Evolutionary conservation across 1,140 invertebrate species (phyloP).

Genomic region (Paralvinella palmiformis): DNA sequence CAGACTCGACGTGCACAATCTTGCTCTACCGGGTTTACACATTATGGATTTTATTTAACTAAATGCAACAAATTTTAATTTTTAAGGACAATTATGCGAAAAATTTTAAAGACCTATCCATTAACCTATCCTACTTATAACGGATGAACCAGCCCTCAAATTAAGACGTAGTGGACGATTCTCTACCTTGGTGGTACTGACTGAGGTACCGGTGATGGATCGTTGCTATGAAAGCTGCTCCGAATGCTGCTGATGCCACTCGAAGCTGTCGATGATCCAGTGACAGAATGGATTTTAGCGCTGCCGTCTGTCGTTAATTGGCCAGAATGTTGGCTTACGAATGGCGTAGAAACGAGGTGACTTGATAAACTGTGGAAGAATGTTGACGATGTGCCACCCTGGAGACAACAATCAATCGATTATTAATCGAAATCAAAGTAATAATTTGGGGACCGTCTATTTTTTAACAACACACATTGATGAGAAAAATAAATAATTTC

Average conservation of each 20-base stretch:
- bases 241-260: background rate
- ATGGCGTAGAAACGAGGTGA: background rate
- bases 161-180: background rate
- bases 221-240: slow-evolving; percentile 21
- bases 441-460: background rate
- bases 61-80: background rate
- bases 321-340: background rate
- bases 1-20: no score
- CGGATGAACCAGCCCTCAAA: background rate
- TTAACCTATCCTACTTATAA: no score
- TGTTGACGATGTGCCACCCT: background rate
- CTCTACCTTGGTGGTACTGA: slow-evolving; percentile 31
- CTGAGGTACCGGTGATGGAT: slow-evolving; percentile 34
- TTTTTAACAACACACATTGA: no score
- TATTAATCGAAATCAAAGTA: background rate
- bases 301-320: no score
- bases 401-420: background rate
- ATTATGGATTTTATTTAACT: no score
- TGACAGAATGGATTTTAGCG: background rate
- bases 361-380: background rate
- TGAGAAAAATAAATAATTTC: no score
- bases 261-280: background rate
- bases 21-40: no score
- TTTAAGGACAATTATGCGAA: background rate
- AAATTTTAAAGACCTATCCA: background rate